These are phyloP conservation scores for Puma concolor DNA, from an alignment of 2,113 vertebrate genomes.

Conservation along the genomic window DNA sequence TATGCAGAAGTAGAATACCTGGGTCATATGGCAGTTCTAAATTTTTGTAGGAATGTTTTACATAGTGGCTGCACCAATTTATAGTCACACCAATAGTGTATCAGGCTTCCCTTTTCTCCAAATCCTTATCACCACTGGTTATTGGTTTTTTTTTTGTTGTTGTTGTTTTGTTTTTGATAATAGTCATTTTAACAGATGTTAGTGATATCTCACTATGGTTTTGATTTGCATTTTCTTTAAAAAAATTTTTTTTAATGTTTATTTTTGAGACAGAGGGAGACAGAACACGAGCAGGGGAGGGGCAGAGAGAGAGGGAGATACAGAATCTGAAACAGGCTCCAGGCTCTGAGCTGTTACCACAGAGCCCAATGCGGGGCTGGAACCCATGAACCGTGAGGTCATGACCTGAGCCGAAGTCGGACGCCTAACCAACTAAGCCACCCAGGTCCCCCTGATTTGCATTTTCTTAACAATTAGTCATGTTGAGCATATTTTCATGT, in stretches of 20 bases:
- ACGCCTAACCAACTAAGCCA: no score
- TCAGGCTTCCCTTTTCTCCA: neutral
- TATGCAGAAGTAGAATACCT: neutral
- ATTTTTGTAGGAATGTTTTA: neutral
- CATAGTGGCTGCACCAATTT: neutral
- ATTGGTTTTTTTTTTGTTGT: neutral
- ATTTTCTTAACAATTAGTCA: neutral
- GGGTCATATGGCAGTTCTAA: neutral
- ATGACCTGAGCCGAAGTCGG: no score
- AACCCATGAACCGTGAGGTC: no score
- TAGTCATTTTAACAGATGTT: neutral
- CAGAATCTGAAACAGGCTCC: no score
- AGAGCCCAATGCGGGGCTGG: no score
- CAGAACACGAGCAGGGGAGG: no score
- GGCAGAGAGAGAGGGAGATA: no score
- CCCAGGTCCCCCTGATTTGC: neutral
- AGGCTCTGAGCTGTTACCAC: no score
- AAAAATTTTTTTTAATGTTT: no score
- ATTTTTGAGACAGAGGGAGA: no score
- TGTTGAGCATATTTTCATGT: neutral
- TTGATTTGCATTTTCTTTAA: neutral
- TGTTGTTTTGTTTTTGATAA: neutral
- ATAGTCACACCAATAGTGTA: neutral
- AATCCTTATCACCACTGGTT: neutral
- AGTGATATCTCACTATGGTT: neutral